phyloP scores from a whole-genome alignment of 2,888 invertebrate species.

The Elegia similella region DNA sequence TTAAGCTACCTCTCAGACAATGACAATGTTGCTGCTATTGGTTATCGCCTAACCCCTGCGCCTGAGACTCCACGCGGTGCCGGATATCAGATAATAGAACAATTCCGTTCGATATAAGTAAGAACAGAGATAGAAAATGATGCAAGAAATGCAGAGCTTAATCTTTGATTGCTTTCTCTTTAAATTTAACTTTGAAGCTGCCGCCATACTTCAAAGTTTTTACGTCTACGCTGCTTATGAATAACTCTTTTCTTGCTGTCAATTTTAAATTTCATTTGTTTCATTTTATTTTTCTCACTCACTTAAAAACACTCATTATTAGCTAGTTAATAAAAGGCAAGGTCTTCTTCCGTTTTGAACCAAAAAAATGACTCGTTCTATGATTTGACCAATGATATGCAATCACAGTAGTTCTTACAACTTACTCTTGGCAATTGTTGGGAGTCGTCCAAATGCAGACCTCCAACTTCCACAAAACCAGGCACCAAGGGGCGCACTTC shows the following conservation, averaged over 20 bases:
- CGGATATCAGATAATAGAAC: background rate
- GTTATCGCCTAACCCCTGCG: conserved; percentile 1
- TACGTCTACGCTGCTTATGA: too few species aligned
- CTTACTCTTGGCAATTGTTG: conserved; percentile 68
- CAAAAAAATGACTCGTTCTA: too few species aligned
- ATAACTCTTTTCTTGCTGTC: too few species aligned
- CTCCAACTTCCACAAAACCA: conserved; percentile 79
- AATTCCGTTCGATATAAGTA: background rate
- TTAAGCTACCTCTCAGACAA: background rate
- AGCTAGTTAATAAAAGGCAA: too few species aligned
- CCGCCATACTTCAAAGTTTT: background rate
- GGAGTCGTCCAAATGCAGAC: conserved; percentile 74
- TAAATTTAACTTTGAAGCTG: too few species aligned
- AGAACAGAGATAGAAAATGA: background rate
- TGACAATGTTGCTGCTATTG: background rate
- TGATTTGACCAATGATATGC: too few species aligned
- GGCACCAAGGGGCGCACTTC: conserved; percentile 79
- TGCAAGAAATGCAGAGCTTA: too few species aligned
- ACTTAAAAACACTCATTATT: too few species aligned
- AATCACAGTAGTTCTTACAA: too few species aligned
- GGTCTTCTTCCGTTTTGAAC: too few species aligned
- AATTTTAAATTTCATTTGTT: background rate
- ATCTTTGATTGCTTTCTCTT: too few species aligned
- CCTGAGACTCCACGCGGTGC: background rate
- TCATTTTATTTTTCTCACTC: too few species aligned